Conservation (phyloP, 2,888 invertebrate genomes). For the Limnephilus lunatus region DNA sequence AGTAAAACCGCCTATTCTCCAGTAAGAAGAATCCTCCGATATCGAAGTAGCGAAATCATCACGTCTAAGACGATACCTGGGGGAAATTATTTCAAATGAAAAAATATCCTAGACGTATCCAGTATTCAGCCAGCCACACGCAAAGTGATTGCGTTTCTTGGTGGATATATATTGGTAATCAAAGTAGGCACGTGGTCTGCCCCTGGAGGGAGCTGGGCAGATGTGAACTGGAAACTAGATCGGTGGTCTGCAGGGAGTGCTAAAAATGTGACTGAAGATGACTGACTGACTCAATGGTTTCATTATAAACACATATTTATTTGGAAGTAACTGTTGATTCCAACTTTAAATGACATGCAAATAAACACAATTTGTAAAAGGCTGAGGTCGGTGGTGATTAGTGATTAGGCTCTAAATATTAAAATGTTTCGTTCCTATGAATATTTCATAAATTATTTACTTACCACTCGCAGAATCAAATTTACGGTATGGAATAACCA, state of each 20-base stretch:
- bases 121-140: constrained; percentile 21
- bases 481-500: no score
- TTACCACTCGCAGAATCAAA: no score
- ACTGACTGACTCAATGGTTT: not conserved
- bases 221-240: not conserved
- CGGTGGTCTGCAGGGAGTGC: not conserved
- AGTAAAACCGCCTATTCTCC: not conserved
- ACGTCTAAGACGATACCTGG: constrained; percentile 50
- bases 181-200: not conserved
- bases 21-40: not conserved
- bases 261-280: not conserved
- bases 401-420: no score
- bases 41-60: constrained; percentile 46
- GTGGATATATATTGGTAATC: constrained; percentile 31
- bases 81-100: constrained; percentile 56
- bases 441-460: no score
- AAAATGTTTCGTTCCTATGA: no score
- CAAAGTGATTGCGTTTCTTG: constrained; percentile 42
- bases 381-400: no score
- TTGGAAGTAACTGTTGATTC: no score
- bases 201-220: not conserved
- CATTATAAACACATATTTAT: no score
- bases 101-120: constrained; percentile 41
- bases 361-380: no score
- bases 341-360: no score